Base-by-base conservation (phyloP, 1,140 invertebrate species). In the Zaprionus kolodkinae region DNA sequence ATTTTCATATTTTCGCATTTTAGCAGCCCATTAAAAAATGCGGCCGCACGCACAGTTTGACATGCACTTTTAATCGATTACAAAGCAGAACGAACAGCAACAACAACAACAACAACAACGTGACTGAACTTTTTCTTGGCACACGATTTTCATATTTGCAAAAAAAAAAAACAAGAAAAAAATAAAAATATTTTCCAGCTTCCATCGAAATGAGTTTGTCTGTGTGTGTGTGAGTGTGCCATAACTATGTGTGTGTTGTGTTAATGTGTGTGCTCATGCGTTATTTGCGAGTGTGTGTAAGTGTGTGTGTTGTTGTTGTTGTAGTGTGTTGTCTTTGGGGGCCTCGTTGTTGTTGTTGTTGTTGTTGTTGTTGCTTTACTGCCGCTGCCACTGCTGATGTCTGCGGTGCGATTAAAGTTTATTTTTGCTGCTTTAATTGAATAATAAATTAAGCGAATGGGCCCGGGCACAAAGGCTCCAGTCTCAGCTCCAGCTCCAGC, bases 51-150 rank as follows among this genome's bases (percentile, higher is more conserved):
- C 84, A 84, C 84, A 88, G 84, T 87, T 87, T 87, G 84, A 65
- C 84, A 87, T 87, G 84, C 84, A 87, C 84, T 87, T 78, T 88
- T 88, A 87, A 87, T 87, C 84, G 84, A 87, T 87, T 88, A 72
- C 77, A 77, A 73, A 79, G 69, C 61, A 76, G 54, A 61, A 65
- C 50, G 48, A 61, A 70, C 50, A 61, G 65, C 50, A 68, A 33
- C 59, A 68, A 36, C 62, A 72, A 50, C 52, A 59, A 38, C 43
- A 52, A 50, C 36, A 59, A 40, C 50, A 43, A 15, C 40, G 40
- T 45, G 40, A 45, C 59, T 79, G 68, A 63, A 84, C 66, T 75
- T 83, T 87, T 87, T 88, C 84, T 87, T 87, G 80, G 77, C 80
- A 38, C 84, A 84, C 84, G 84, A 87, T 87, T 87, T 87, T 84